Percentiles rank a stretch among this genome's conserved stretches.
phyloP scores from a whole-genome alignment of 35 echinoderm and acorn worm species.

The Apostichopus japonicus region DNA sequence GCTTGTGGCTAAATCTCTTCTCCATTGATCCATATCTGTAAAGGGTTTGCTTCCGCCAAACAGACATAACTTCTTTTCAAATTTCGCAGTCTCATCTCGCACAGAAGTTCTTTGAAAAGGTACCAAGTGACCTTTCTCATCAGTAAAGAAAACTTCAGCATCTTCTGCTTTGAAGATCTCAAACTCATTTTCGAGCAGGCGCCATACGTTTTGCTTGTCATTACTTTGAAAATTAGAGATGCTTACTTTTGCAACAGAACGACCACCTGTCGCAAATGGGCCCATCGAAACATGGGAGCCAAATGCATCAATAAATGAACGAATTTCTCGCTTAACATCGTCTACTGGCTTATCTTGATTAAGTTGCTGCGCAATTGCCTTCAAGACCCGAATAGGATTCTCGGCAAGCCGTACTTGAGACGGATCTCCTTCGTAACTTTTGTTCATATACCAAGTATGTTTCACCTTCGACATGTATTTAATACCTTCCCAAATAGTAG shows the following conservation, averaged over 20 bases:
- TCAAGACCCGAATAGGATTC: neutral
- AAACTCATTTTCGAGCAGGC: neutral
- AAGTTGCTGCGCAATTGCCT: neutral
- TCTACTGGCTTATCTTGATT: neutral
- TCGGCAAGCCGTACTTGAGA: too few relatives aligned
- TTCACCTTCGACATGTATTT: too few relatives aligned
- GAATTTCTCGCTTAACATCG: neutral
- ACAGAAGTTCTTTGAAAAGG: neutral
- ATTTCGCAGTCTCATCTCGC: neutral
- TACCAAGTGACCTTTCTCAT: too few relatives aligned
- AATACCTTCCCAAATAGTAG: too few relatives aligned
- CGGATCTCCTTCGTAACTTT: too few relatives aligned
- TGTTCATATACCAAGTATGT: too few relatives aligned
- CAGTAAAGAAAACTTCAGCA: neutral
- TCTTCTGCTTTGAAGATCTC: neutral
- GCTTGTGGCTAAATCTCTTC: too few relatives aligned
- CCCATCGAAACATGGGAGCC: constrained; percentile 14
- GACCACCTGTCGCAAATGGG: neutral
- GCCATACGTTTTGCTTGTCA: neutral
- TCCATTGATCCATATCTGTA: too few relatives aligned
- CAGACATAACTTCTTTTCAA: neutral
- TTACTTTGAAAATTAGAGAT: neutral
- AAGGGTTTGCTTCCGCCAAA: neutral
- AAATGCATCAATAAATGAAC: neutral
- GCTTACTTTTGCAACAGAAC: neutral